phyloP scores from a whole-genome alignment of 2,797 vertebrate genomes.

The Tokudaia tokunoshimensis region DNA sequence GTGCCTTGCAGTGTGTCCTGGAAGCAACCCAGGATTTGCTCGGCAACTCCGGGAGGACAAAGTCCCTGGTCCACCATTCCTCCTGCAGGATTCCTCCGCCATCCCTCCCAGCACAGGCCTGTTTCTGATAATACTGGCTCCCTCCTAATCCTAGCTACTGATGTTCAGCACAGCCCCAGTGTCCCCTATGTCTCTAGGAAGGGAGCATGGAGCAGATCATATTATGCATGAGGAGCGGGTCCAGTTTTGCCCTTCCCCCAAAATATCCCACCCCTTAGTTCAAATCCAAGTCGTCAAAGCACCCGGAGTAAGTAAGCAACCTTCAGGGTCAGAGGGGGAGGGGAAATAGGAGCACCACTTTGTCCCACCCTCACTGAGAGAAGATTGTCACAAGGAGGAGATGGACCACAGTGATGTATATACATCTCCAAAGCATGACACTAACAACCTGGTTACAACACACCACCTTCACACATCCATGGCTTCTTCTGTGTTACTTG shows the following conservation, averaged over 20 bases:
- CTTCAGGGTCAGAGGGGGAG: not conserved
- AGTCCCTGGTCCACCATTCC: not conserved
- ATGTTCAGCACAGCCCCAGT: fast-evolving
- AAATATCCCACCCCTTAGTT: not conserved
- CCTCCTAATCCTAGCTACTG: not conserved
- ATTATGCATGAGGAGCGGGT: fast-evolving
- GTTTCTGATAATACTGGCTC: not conserved
- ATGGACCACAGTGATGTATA: fast-evolving
- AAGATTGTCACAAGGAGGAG: no score
- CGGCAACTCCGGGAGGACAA: not conserved
- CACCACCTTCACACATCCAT: not conserved
- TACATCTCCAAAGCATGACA: fast-evolving
- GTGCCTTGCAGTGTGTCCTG: not conserved
- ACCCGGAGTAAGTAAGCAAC: not conserved
- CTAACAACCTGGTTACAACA: no score
- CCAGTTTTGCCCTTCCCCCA: not conserved
- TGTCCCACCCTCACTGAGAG: not conserved
- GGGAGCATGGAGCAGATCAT: fast-evolving
- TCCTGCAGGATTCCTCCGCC: not conserved
- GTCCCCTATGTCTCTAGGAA: not conserved
- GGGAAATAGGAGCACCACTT: fast-evolving
- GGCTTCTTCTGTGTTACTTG: not conserved
- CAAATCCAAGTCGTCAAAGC: not conserved
- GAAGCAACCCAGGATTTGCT: not conserved
- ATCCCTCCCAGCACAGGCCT: not conserved